Percentiles rank a stretch among this genome's conserved stretches.
These are phyloP conservation scores for Eidolon dupreanum DNA, from an alignment of 2,797 vertebrate genomes.

Conservation along the genomic window DNA sequence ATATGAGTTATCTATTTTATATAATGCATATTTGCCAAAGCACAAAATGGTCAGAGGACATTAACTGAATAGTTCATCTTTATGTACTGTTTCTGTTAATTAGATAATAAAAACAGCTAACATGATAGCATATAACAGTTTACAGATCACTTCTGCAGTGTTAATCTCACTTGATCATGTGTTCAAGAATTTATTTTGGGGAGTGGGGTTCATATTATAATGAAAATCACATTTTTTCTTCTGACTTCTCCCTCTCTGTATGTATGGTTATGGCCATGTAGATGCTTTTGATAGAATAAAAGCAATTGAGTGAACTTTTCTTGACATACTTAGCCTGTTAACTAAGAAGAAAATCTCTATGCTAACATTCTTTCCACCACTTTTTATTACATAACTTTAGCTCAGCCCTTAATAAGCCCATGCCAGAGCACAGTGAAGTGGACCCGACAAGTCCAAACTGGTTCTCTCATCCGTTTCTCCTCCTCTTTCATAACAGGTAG, in stretches of 20 bases:
- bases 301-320: not conserved
- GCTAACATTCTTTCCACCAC: not conserved
- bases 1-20: not conserved
- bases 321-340: not conserved
- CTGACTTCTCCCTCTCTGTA: not conserved
- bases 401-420: not conserved
- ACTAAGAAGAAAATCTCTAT: not conserved
- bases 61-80: slow-evolving; percentile 10
- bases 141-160: not conserved
- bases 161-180: slow-evolving; percentile 29
- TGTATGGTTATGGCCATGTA: not conserved
- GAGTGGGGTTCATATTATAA: not conserved
- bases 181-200: slow-evolving; percentile 23
- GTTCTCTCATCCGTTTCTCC: not conserved
- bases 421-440: not conserved
- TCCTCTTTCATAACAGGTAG: not conserved
- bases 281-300: slow-evolving; percentile 43
- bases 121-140: not conserved
- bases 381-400: not conserved
- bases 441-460: not conserved
- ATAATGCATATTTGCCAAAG: not conserved
- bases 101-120: slow-evolving; percentile 7
- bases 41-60: not conserved
- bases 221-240: slow-evolving; percentile 8
- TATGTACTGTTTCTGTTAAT: not conserved